Evolutionary conservation across 2,888 invertebrate genomes (phyloP), one percentile per base, ranked within the genome.

Genomic region (Acheta domesticus): DNA sequence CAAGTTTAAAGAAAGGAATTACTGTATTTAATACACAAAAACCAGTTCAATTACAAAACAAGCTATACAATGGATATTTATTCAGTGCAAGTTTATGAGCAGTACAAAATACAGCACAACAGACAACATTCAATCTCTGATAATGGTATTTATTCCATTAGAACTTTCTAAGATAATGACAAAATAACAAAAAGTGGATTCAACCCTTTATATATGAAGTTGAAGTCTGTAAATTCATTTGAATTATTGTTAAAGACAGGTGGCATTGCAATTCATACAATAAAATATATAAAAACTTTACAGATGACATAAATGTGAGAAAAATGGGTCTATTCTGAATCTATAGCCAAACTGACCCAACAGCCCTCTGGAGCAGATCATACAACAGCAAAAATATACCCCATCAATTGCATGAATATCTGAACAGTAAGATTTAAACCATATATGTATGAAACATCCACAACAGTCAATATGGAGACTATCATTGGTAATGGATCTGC

Each of bases 1-100:
- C 73, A 74, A 76, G 77, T 76, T 23, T 73, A 76, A 80, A 19
- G 62, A 81, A 83, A 81, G 82, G 82, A 82, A 83, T 79, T 80
- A 81, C 81, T 80, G 73, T 80, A 79, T 80, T 80, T 79, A 80
- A 79, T 76, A 75, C 80, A 81, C 81, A 82, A 82, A 83, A 81
- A 83, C 77, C 81, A 83, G 82, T 78, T 81, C 74, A 79, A 82
- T 77, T 78, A 83, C 81, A 81, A 82, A 79, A 83, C 82, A 82
- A 81, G 77, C 79, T 82, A 80, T 79, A 77, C 74, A 81, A 78
- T 78, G 76, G 79, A 75, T 75, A 75, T 62, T n/a, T 49, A n/a
- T 75, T 23, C 21, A 75, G 75, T 75, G 75, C 75, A 75, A 75
- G 23, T 23, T 75, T 23, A 75, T 75, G 75, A 23, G 23, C 75